Percentiles rank a stretch among this genome's conserved stretches.
Conservation (phyloP, 2,888 invertebrate species). For the Drosophila flavopinicola region DNA sequence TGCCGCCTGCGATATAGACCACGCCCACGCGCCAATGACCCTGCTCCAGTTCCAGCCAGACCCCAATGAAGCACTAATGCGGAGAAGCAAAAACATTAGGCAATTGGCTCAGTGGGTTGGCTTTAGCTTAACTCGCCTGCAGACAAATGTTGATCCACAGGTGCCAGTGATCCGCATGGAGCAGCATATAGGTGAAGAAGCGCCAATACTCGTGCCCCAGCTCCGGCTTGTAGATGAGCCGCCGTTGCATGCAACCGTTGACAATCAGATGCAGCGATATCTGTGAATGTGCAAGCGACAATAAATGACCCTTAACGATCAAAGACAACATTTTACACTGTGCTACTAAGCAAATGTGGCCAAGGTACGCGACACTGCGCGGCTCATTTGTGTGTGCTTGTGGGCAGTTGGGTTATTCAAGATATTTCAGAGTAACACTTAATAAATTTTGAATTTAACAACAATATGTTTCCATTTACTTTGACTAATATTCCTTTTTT, state of each 20-base stretch:
- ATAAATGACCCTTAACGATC: slow-evolving; percentile 27
- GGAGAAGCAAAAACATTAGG: neutral
- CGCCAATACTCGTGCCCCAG: slow-evolving; percentile 87
- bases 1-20: slow-evolving; percentile 91
- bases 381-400: neutral
- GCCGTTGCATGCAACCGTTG: slow-evolving; percentile 66
- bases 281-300: slow-evolving; percentile 44
- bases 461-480: no score
- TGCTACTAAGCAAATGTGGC: slow-evolving; percentile 12
- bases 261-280: slow-evolving; percentile 67
- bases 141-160: slow-evolving; percentile 90
- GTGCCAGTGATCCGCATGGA: slow-evolving; percentile 91
- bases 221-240: slow-evolving; percentile 70
- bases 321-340: slow-evolving; percentile 30
- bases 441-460: no score
- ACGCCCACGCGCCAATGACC: slow-evolving; percentile 89
- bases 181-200: slow-evolving; percentile 90
- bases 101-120: slow-evolving; percentile 1
- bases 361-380: neutral
- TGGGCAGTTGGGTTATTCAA: no score
- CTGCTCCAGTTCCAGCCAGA: slow-evolving; percentile 89
- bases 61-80: slow-evolving; percentile 70
- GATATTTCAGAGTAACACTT: no score
- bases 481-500: no score
- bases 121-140: slow-evolving; percentile 85